Percentiles rank a stretch among this genome's conserved stretches.
These are phyloP conservation scores for Arge pagana DNA, from an alignment of 2,888 invertebrate genomes.

Conservation along the genomic window DNA sequence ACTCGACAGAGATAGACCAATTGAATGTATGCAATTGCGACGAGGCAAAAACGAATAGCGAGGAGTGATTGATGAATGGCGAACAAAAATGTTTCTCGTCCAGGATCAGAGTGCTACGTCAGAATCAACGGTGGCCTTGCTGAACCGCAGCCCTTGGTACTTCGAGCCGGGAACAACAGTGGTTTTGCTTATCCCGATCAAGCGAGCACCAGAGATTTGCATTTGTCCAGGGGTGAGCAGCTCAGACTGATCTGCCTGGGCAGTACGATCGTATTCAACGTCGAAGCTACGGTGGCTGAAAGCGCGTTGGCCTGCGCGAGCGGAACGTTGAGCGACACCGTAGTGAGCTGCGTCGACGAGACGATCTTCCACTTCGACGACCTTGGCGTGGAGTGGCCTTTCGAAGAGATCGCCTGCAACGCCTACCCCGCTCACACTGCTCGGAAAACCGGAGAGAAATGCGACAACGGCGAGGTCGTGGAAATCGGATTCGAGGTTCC, in stretches of 20 bases:
- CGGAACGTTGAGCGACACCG: slow-evolving; percentile 22
- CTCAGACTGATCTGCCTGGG: slow-evolving; percentile 28
- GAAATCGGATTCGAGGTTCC: slow-evolving; percentile 62
- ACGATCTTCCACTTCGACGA: slow-evolving; percentile 18
- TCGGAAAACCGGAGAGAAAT: slow-evolving; percentile 56
- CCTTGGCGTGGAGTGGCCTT: slow-evolving; percentile 37
- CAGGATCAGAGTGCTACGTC: slow-evolving; percentile 25
- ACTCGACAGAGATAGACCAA: too few relatives aligned
- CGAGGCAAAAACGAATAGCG: too few relatives aligned
- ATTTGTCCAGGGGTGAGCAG: slow-evolving; percentile 22
- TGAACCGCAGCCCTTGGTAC: slow-evolving; percentile 29
- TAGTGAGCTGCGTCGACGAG: slow-evolving; percentile 28
- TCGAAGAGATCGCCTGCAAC: slow-evolving; percentile 58
- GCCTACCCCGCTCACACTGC: slow-evolving; percentile 56
- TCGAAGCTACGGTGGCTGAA: background rate
- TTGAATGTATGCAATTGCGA: too few relatives aligned
- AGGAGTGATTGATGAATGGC: too few relatives aligned
- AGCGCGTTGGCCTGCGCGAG: too few relatives aligned
- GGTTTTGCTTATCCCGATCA: slow-evolving; percentile 27
- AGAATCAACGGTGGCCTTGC: slow-evolving; percentile 26
- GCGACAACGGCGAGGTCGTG: slow-evolving; percentile 57
- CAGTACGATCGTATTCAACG: slow-evolving; percentile 10
- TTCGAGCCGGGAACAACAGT: slow-evolving; percentile 11
- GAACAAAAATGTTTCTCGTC: too few relatives aligned
- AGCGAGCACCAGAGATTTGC: slow-evolving; percentile 16